Evolutionary conservation across 1,140 invertebrate species (phyloP).

Genomic region (Choristoneura fumiferana): DNA sequence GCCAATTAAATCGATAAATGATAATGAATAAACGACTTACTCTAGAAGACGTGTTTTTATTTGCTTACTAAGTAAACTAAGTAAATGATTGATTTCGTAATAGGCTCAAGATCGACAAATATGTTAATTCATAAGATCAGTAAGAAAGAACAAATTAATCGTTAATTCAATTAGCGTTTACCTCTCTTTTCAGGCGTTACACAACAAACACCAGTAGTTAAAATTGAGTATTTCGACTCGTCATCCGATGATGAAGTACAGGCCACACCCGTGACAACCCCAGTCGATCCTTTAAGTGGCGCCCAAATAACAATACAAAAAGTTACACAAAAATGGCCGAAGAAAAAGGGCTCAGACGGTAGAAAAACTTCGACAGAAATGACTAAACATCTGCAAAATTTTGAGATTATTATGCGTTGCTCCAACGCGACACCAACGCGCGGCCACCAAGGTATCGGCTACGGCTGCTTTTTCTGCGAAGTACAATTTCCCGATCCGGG

Average conservation of each 20-base stretch:
- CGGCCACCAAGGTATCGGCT: slow-evolving; percentile 13
- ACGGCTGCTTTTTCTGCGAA: slow-evolving; percentile 24
- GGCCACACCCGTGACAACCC: too few species aligned
- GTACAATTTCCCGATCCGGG: neutral
- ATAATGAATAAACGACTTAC: too few species aligned
- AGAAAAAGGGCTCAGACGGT: neutral
- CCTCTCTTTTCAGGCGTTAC: slow-evolving; percentile 1
- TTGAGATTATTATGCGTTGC: slow-evolving; percentile 34
- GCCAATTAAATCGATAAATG: too few species aligned
- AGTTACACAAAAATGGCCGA: neutral
- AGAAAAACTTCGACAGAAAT: slow-evolving; percentile 23
- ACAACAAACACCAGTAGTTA: neutral
- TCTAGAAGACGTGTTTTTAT: too few species aligned
- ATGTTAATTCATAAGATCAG: too few species aligned
- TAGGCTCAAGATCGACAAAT: too few species aligned
- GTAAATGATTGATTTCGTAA: too few species aligned
- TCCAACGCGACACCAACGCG: slow-evolving; percentile 37
- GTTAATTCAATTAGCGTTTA: neutral
- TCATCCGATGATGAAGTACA: neutral
- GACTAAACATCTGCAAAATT: slow-evolving; percentile 43
- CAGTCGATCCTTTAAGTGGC: too few species aligned
- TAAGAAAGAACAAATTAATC: too few species aligned
- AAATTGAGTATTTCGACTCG: neutral
- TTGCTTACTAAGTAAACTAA: too few species aligned
- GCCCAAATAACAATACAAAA: neutral